Evolutionary conservation across 2,888 invertebrate species (phyloP).

Genomic region (Synanthedon tipuliformis): DNA sequence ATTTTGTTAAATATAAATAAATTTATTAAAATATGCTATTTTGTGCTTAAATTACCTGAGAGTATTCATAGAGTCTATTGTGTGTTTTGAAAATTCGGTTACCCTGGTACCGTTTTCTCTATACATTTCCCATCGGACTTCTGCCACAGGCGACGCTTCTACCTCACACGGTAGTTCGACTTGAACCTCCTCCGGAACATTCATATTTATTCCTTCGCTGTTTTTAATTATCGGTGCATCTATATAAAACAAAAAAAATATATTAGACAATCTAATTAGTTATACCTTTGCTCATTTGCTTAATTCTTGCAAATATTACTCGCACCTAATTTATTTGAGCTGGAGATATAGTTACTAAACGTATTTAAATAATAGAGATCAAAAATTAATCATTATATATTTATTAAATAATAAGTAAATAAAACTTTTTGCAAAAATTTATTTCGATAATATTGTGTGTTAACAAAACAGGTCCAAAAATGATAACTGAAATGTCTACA

Average conservation of each 20-base stretch:
- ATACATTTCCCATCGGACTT: constrained; percentile 38
- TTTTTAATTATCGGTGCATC: constrained; percentile 39
- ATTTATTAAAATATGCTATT: not conserved
- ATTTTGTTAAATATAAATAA: too few species aligned
- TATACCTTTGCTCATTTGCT: not conserved
- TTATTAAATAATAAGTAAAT: too few species aligned
- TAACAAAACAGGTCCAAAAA: too few species aligned
- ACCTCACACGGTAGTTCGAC: constrained; percentile 38
- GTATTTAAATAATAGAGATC: too few species aligned
- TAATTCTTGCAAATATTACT: not conserved
- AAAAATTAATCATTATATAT: too few species aligned
- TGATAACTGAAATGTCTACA: too few species aligned
- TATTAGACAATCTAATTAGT: not conserved
- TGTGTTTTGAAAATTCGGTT: constrained; percentile 19
- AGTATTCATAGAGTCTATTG: constrained; percentile 23
- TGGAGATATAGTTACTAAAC: too few species aligned
- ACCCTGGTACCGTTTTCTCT: constrained; percentile 26
- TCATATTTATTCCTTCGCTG: constrained; percentile 11
- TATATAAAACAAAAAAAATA: constrained; percentile 9
- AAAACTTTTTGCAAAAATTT: too few species aligned
- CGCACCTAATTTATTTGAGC: not conserved
- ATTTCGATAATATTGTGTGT: too few species aligned
- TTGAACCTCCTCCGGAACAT: constrained; percentile 25
- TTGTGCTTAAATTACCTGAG: constrained; percentile 22
- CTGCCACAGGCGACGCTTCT: constrained; percentile 33